Evolutionary conservation across 1,140 invertebrate species (phyloP), one percentile per base, ranked within the genome.

Genomic region (Manduca sexta): DNA sequence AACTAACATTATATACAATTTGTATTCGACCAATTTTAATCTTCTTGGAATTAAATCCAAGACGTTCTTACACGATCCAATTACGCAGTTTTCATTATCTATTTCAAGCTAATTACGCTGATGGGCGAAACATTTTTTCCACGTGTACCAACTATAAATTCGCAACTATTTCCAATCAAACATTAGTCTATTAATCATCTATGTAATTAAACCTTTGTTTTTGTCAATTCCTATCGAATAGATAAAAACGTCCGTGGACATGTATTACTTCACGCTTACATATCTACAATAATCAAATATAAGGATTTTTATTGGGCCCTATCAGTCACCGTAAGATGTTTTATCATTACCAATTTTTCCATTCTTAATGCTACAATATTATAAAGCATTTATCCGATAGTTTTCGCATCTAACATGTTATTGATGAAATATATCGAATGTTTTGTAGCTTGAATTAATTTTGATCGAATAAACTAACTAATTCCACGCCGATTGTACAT

Each of bases 261-360:
- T 34, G 14, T 43, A 43, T 30, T 14, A 12, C 17, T 45, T 39
- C 37, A 30, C 16, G 29, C 41, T n/a, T 18, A 45, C 46, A 12
- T 49, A 49, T 54, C 46, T 30, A 40, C 45, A 54, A 45, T 45
- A 54, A 54, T 54, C 12, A 49, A 49, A 41, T 41, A 33, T 44
- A 47, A 43, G 17, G 34, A 49, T 54, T 54, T 54, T 49, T 49
- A 49, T 38, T 46, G 15, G 33, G 13, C 11, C 12, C 14, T 45
- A 45, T 45, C 43, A 35, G 31, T 45, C 10, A 12, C 4, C 31
- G 29, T 14, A 17, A 18, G 16, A 35, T 17, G 16, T 15, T n/a
- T 34, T 35, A 35, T 35, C 33, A 35, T 35, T n/a, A n/a, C 33
- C 5, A 12, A 35, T 35, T n/a, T 35, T n/a, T 12, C 4, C 13